These are phyloP conservation scores for Lobophora halterata DNA, from an alignment of 2,888 invertebrate genomes.

Conservation along the genomic window DNA sequence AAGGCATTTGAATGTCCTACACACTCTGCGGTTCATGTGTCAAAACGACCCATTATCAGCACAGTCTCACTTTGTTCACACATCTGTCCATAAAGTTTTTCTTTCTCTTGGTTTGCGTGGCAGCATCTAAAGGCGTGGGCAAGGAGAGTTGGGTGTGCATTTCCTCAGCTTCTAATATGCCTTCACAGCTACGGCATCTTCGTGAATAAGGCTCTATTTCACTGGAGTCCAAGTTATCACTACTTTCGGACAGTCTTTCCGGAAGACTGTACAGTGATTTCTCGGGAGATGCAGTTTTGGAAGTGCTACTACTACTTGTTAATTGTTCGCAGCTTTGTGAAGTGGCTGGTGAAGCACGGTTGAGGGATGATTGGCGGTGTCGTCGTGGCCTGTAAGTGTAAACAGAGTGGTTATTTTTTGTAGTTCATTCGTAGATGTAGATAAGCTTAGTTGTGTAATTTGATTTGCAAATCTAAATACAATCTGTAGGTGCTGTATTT, in stretches of 20 bases:
- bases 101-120: conserved; percentile 83
- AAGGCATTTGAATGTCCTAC: conserved; percentile 59
- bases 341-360: conserved; percentile 59
- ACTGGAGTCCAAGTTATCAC: conserved; percentile 56
- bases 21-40: conserved; percentile 64
- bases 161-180: conserved; percentile 77
- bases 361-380: conserved; percentile 69
- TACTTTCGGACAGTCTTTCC: conserved; percentile 68
- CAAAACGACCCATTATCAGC: conserved; percentile 72
- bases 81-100: conserved; percentile 93
- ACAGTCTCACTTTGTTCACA: conserved; percentile 90
- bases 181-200: conserved; percentile 83
- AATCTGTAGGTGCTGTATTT: background rate
- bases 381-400: conserved; percentile 66
- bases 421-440: conserved; percentile 3
- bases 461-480: too few relatives aligned
- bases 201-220: conserved; percentile 60
- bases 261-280: conserved; percentile 69
- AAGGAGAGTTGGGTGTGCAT: conserved; percentile 79
- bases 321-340: conserved; percentile 72
- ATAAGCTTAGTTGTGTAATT: background rate
- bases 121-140: conserved; percentile 79
- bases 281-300: conserved; percentile 67
- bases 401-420: conserved; percentile 8
- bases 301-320: conserved; percentile 65